Conservation (phyloP, 2,113 vertebrate species). For the Cervus canadensis region DNA sequence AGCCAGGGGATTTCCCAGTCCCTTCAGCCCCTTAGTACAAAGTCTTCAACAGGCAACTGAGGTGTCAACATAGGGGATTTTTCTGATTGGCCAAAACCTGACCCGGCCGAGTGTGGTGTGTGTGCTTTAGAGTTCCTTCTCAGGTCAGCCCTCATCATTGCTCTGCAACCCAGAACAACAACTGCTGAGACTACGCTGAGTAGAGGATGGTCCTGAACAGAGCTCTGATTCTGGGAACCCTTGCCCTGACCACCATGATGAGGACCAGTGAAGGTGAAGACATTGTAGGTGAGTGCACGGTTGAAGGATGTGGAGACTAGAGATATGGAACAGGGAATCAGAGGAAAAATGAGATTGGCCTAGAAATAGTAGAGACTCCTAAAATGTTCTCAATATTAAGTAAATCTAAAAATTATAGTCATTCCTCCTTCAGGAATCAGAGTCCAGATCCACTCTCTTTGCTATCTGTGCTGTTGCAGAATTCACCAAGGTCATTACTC, state of each 20-base stretch:
- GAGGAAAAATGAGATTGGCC: too few relatives aligned
- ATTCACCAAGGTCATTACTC: neutral
- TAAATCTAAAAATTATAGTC: rapidly evolving
- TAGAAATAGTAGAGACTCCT: too few relatives aligned
- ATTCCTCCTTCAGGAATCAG: neutral
- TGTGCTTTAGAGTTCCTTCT: neutral
- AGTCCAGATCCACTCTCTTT: neutral
- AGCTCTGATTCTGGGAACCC: too few relatives aligned
- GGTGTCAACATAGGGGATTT: neutral
- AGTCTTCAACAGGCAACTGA: neutral
- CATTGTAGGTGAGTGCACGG: too few relatives aligned
- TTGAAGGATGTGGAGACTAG: too few relatives aligned
- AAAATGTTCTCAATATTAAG: neutral
- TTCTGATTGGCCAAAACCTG: constrained; percentile 25
- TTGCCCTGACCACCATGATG: too few relatives aligned
- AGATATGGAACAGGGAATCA: too few relatives aligned
- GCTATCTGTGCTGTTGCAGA: neutral
- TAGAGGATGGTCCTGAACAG: too few relatives aligned
- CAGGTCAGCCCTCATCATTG: neutral
- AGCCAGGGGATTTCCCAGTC: neutral
- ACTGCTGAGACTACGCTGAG: too few relatives aligned
- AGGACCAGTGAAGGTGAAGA: too few relatives aligned
- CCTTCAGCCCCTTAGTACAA: neutral
- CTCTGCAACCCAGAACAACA: too few relatives aligned
- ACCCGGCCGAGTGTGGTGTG: rapidly evolving